Evolutionary conservation across 2,888 invertebrate species (phyloP), one percentile per base, ranked within the genome.

Genomic region (Lasioglossum calceatum): DNA sequence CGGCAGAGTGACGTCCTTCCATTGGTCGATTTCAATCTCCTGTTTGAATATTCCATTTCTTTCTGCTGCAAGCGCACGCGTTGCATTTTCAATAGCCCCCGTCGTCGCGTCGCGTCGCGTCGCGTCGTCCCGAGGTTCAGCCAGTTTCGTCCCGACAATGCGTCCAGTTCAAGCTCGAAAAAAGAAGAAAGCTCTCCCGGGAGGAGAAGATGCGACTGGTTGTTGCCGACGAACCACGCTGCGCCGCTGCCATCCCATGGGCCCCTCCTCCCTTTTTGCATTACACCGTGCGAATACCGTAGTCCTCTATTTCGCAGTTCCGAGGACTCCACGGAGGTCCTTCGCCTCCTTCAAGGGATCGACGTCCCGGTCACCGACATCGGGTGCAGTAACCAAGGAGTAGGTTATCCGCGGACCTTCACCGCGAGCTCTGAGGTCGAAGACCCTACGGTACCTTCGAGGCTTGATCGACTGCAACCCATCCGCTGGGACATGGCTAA

Each of bases 311-410:
- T 90, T 88, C 88, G 86, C 90, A 82, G 80, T 89, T 58, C 88
- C 84, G 87, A 89, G 86, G 86, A 88, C 87, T 90, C 81, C 78
- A 14, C 73, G 77, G 88, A 91, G 90, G 91, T 91, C 92, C 91
- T 93, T 93, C 82, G 91, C 92, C 92, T 91, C 82, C 77, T 91
- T 85, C 79, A 75, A 87, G 88, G 91, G 92, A 93, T 92, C 93
- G 91, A 92, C 93, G 92, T 90, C 92, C 92, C 92, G 94, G 93
- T 93, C 92, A 93, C 92, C 94, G 94, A 92, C 93, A 92, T 93
- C 91, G 92, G 82, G 88, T 87, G 90, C 91, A 88, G 88, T 88
- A 88, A 90, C 89, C 90, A 90, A 91, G 88, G 89, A 93, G 92
- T 93, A 92, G 93, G 93, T 94, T 93, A 93, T 87, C 92, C 90